Conservation (phyloP, 1,140 invertebrate species). For the Chironomus striatipennis region DNA sequence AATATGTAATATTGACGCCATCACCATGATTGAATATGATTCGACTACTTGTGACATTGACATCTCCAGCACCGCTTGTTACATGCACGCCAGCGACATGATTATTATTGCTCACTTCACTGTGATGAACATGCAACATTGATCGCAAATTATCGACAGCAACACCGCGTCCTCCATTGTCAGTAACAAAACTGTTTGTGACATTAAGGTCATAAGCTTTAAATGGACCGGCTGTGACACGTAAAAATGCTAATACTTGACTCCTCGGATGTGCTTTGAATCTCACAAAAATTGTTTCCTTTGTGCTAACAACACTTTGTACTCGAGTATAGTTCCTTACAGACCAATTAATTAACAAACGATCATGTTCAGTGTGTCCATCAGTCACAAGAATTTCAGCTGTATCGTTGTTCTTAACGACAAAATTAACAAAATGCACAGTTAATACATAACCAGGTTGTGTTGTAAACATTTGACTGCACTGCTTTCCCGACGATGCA, state of each 20-base stretch:
- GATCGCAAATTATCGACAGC: constrained; percentile 76
- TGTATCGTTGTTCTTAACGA: constrained; percentile 62
- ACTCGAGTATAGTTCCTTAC: constrained; percentile 72
- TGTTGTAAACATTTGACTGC: constrained; percentile 69
- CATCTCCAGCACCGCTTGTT: constrained; percentile 74
- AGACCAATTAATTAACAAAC: constrained; percentile 55
- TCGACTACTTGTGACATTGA: constrained; percentile 83
- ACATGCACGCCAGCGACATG: constrained; percentile 84
- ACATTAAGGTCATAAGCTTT: constrained; percentile 85
- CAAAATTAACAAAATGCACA: constrained; percentile 69
- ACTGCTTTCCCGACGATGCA: constrained; percentile 54
- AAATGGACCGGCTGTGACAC: constrained; percentile 63
- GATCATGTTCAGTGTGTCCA: constrained; percentile 58
- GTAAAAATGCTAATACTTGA: constrained; percentile 62
- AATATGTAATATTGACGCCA: constrained; percentile 82
- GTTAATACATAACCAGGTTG: constrained; percentile 69
- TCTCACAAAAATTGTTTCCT: constrained; percentile 65
- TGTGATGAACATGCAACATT: constrained; percentile 67
- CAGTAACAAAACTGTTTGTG: constrained; percentile 68
- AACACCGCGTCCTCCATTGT: constrained; percentile 90
- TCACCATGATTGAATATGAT: constrained; percentile 89
- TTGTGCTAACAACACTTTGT: constrained; percentile 71
- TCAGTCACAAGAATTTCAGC: constrained; percentile 68
- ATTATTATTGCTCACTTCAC: constrained; percentile 75
- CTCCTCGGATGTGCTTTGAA: constrained; percentile 60